phyloP scores from a whole-genome alignment of 2,888 invertebrate species.

The Andricus curvator region DNA sequence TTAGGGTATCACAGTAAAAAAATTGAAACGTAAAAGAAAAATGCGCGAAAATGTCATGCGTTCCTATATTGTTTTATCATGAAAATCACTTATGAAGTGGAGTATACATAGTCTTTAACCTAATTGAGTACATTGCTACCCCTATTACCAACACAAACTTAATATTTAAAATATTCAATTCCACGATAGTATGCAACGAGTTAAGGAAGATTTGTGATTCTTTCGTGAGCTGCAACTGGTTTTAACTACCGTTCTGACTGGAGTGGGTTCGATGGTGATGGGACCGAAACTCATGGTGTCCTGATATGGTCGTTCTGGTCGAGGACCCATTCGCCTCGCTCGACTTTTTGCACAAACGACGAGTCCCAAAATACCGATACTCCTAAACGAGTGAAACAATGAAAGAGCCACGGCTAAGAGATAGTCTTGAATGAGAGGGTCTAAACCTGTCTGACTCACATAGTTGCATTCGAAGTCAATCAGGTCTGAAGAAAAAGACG shows the following conservation, averaged over 20 bases:
- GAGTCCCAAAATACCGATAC: conserved; percentile 66
- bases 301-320: conserved; percentile 65
- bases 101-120: too few species aligned
- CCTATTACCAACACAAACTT: neutral
- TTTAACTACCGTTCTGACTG: conserved; percentile 40
- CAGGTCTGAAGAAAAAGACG: neutral
- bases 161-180: neutral
- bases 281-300: conserved; percentile 46
- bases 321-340: conserved; percentile 63
- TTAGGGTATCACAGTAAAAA: too few species aligned
- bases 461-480: conserved; percentile 49
- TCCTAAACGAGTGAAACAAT: conserved; percentile 71
- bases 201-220: conserved; percentile 6
- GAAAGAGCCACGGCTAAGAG: conserved; percentile 66
- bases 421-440: conserved; percentile 71
- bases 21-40: too few species aligned
- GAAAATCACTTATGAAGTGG: too few species aligned
- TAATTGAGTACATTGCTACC: neutral
- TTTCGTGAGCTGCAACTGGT: conserved; percentile 8
- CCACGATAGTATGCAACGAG: conserved; percentile 1
- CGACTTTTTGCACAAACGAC: conserved; percentile 65
- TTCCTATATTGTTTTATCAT: too few species aligned
- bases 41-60: too few species aligned
- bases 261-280: conserved; percentile 45
- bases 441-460: conserved; percentile 70